These are phyloP conservation scores for Phacellophora camtschatica DNA, from an alignment of 30 jellyfish, hydroid and myxozoan species.

Conservation along the genomic window DNA sequence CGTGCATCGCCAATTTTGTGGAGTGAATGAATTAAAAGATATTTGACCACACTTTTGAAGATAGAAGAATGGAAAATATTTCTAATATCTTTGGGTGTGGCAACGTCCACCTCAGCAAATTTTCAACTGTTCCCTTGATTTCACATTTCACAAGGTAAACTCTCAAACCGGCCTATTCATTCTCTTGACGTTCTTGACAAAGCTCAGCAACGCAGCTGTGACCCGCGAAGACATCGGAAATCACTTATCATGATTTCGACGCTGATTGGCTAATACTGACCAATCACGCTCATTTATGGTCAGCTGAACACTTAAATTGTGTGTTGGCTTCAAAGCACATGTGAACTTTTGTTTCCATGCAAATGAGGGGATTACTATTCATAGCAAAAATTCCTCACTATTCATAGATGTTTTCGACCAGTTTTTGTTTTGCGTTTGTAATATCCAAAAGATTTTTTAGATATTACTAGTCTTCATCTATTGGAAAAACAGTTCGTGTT, in stretches of 20 bases:
- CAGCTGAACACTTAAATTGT: constrained; percentile 67
- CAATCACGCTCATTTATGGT: constrained; percentile 36
- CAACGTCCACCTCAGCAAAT: too few species aligned
- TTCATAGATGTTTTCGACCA: too few species aligned
- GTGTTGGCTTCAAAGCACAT: constrained; percentile 83
- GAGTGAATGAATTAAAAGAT: too few species aligned
- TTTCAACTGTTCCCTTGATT: too few species aligned
- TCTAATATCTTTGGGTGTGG: too few species aligned
- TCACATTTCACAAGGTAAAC: neutral
- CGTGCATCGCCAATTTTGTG: too few species aligned
- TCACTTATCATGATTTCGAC: neutral
- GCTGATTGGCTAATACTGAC: constrained; percentile 46
- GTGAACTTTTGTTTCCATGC: constrained; percentile 55
- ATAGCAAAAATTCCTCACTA: constrained; percentile 2
- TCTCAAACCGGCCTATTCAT: neutral
- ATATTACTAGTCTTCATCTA: too few species aligned
- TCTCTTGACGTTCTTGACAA: neutral
- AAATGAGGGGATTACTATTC: constrained; percentile 3
- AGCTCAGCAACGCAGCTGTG: constrained; percentile 57
- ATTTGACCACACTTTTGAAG: too few species aligned
- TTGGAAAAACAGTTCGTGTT: too few species aligned
- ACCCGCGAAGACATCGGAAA: constrained; percentile 46
- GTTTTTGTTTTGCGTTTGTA: too few species aligned
- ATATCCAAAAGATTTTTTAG: too few species aligned
- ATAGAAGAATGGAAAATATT: too few species aligned